Conservation (phyloP, 2,888 invertebrate genomes). For the Caenorhabditis sp. region DNA sequence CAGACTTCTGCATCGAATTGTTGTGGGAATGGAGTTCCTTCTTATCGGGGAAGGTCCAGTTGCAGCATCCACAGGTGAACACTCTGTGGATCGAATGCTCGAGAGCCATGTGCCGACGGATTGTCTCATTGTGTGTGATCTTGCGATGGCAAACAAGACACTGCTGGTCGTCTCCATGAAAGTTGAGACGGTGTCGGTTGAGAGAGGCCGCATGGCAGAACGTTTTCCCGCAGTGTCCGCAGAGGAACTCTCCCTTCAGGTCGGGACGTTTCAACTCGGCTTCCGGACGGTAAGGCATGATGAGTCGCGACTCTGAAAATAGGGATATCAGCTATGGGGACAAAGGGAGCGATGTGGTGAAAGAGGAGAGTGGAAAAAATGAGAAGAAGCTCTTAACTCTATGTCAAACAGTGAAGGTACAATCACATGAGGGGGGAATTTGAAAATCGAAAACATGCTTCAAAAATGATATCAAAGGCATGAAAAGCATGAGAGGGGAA, state of each 20-base stretch:
- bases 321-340: neutral
- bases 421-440: neutral
- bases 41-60: slow-evolving; percentile 79
- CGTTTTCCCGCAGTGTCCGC: slow-evolving; percentile 76
- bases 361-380: neutral
- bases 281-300: slow-evolving; percentile 77
- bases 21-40: slow-evolving; percentile 74
- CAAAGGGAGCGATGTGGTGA: neutral
- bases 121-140: slow-evolving; percentile 72
- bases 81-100: slow-evolving; percentile 67
- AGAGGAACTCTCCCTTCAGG: slow-evolving; percentile 75
- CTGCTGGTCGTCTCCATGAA: slow-evolving; percentile 75
- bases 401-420: neutral
- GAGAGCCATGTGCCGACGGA: slow-evolving; percentile 72
- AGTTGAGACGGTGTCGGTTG: slow-evolving; percentile 75
- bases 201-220: slow-evolving; percentile 76
- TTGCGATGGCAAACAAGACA: slow-evolving; percentile 69
- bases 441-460: slow-evolving; percentile 33
- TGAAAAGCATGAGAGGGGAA: slow-evolving; percentile 47
- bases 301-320: slow-evolving; percentile 13
- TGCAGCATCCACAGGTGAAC: slow-evolving; percentile 78
- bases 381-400: slow-evolving; percentile 2
- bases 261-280: slow-evolving; percentile 75
- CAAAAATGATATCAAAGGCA: slow-evolving; percentile 34
- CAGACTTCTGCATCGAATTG: slow-evolving; percentile 70